These are phyloP conservation scores for Pseudoatta argentina DNA, from an alignment of 1,140 invertebrate species.

Conservation along the genomic window DNA sequence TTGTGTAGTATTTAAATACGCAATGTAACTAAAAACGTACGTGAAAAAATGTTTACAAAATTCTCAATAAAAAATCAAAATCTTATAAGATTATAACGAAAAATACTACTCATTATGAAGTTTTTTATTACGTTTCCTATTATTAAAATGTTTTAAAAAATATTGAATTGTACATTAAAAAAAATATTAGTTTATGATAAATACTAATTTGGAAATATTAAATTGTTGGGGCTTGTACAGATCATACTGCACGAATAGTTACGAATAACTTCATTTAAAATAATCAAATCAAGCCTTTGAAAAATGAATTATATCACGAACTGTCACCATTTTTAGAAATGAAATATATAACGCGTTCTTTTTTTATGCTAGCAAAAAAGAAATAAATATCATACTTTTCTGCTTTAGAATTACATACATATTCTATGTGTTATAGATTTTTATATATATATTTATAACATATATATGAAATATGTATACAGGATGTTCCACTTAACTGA, in stretches of 20 bases:
- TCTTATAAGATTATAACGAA: slow-evolving; percentile 32
- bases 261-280: background rate
- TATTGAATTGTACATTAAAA: background rate
- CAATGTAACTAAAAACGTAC: slow-evolving; percentile 20
- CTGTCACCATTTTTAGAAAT: background rate
- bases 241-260: background rate
- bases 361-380: background rate
- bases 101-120: slow-evolving; percentile 1
- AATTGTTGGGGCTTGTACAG: background rate
- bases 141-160: slow-evolving; percentile 36
- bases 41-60: slow-evolving; percentile 36
- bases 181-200: slow-evolving; percentile 2
- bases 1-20: background rate
- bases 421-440: background rate
- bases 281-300: background rate
- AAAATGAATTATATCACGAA: background rate
- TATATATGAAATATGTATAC: background rate
- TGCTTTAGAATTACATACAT: background rate
- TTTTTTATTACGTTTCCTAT: background rate
- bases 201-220: slow-evolving; percentile 17
- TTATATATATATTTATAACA: background rate
- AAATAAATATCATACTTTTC: background rate
- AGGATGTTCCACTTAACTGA: no score
- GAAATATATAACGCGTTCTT: slow-evolving; percentile 23
- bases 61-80: slow-evolving; percentile 37